phyloP scores from a whole-genome alignment of 2,797 vertebrate species.

The Siniperca obscura region DNA sequence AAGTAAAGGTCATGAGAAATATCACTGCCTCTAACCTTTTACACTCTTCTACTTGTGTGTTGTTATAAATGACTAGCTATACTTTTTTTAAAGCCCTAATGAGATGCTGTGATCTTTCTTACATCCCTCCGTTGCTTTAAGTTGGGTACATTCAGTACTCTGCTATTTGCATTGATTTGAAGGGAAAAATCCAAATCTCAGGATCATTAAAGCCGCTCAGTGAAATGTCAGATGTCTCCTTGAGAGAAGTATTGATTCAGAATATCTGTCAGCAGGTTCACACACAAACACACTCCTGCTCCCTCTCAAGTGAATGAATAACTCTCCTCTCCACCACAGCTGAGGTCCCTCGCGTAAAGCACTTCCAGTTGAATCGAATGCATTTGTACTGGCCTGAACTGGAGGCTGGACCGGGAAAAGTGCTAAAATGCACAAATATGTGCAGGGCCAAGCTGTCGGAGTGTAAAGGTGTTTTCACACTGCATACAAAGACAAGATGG shows the following conservation, averaged over 20 bases:
- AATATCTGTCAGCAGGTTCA: not conserved
- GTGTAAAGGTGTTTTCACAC: no score
- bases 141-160: not conserved
- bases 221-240: slow-evolving; percentile 9
- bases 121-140: not conserved
- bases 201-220: not conserved
- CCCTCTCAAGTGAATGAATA: not conserved
- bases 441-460: no score
- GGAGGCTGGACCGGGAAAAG: no score
- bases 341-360: not conserved
- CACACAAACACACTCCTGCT: not conserved
- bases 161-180: not conserved
- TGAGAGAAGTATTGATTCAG: not conserved
- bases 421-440: no score
- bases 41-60: not conserved
- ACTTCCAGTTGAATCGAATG: not conserved
- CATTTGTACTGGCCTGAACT: not conserved
- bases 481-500: no score
- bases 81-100: not conserved
- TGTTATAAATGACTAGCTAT: not conserved
- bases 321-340: not conserved
- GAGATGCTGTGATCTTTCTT: not conserved
- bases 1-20: slow-evolving; percentile 22
- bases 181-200: not conserved
- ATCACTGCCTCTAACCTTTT: not conserved